Evolutionary conservation across 2,113 vertebrate genomes (phyloP).

Genomic region (Solea senegalensis): DNA sequence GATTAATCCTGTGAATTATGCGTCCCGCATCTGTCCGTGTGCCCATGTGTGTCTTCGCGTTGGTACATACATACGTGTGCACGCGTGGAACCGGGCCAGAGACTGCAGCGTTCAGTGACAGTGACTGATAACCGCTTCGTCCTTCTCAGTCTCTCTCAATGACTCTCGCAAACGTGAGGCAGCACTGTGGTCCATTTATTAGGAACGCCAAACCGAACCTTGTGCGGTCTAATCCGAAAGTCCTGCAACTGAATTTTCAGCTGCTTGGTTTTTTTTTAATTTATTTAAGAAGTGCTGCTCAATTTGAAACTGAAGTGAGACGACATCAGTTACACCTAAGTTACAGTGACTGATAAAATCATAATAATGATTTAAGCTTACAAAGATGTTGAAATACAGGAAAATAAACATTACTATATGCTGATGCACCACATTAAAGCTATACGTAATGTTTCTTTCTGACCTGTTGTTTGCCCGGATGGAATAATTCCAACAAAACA

Average conservation of each 20-base stretch:
- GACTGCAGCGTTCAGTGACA: constrained; percentile 68
- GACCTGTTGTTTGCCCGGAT: too few species aligned
- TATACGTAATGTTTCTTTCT: too few species aligned
- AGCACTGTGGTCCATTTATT: background rate
- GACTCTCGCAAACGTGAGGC: constrained; percentile 9
- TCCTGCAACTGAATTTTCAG: background rate
- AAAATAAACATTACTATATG: too few species aligned
- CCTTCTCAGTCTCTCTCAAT: constrained; percentile 42
- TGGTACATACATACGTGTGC: constrained; percentile 5
- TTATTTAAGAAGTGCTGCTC: too few species aligned
- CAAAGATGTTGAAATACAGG: too few species aligned
- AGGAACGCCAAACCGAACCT: background rate
- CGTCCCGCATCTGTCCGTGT: constrained; percentile 56
- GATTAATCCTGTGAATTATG: constrained; percentile 73
- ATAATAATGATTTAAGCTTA: too few species aligned
- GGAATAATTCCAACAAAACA: background rate
- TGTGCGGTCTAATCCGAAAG: background rate
- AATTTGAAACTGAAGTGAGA: too few species aligned
- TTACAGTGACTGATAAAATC: too few species aligned
- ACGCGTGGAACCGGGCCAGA: constrained; percentile 56
- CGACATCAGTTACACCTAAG: too few species aligned
- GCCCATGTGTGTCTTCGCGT: constrained; percentile 34
- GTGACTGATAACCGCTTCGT: constrained; percentile 65
- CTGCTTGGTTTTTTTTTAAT: too few species aligned
- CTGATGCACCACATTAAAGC: too few species aligned